A percentile compares a stretch with the other conserved stretches of the same genome.
phyloP scores from a whole-genome alignment of 2,113 vertebrate genomes.

The Gallinago jamesoni region DNA sequence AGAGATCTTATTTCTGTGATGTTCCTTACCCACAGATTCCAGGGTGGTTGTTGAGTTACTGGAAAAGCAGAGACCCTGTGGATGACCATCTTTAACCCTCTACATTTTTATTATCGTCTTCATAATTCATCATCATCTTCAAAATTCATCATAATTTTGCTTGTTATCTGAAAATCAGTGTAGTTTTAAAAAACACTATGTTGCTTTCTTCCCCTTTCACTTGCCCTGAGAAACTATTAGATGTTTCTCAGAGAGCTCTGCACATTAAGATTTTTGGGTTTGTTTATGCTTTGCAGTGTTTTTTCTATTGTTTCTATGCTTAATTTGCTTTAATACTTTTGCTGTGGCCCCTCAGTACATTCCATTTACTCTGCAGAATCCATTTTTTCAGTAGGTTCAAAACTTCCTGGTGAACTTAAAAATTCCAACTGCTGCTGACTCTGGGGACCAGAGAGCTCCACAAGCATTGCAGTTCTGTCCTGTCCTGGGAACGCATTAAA shows the following conservation, averaged over 20 bases:
- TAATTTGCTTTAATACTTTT: background rate
- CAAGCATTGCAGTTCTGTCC: background rate
- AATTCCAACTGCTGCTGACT: background rate
- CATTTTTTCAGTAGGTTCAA: background rate
- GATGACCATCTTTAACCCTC: background rate
- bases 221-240: background rate
- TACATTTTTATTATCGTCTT: background rate
- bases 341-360: background rate
- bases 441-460: background rate
- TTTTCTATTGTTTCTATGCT: background rate
- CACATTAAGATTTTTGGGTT: background rate
- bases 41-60: background rate
- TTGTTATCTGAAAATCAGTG: background rate
- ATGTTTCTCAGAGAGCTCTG: background rate
- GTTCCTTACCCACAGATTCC: background rate
- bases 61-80: background rate
- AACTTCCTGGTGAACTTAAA: background rate
- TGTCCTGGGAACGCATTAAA: background rate
- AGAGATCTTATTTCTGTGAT: accelerated
- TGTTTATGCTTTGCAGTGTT: background rate
- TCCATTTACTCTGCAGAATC: background rate
- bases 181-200: background rate
- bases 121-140: background rate
- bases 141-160: background rate
- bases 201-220: background rate